Conservation (phyloP, 2,888 invertebrate species). For the Epirrita christyi region DNA sequence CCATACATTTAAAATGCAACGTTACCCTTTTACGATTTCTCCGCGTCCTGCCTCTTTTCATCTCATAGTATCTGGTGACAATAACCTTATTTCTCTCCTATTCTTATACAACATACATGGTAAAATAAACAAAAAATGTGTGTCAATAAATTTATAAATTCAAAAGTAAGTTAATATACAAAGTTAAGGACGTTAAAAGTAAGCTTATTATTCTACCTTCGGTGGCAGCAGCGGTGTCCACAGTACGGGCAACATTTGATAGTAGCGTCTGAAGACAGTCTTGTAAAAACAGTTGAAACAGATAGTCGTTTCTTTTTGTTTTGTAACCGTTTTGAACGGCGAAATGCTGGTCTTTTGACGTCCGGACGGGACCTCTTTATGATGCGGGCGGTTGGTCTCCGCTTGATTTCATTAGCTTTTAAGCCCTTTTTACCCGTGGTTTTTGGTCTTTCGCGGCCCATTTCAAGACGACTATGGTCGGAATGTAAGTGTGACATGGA, state of each 20-base stretch:
- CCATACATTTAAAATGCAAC: conserved; percentile 12
- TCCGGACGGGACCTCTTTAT: no score
- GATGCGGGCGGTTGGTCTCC: no score
- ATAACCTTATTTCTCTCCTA: conserved; percentile 22
- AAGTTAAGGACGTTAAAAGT: no score
- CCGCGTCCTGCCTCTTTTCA: conserved; percentile 8
- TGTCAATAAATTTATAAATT: conserved; percentile 4
- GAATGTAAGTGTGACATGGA: no score
- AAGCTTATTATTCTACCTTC: conserved; percentile 57
- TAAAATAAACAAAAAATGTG: conserved; percentile 5
- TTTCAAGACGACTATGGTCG: no score
- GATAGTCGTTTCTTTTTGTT: conserved; percentile 46
- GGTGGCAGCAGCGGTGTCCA: conserved; percentile 61
- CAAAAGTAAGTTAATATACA: no score
- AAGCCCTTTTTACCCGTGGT: no score
- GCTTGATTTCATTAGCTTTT: no score
- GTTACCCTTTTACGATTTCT: conserved; percentile 12
- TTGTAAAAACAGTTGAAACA: conserved; percentile 52
- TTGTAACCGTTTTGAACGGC: conserved; percentile 37
- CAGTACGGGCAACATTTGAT: conserved; percentile 52
- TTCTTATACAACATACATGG: conserved; percentile 6
- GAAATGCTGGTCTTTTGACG: conserved; percentile 7
- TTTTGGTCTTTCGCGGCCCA: no score
- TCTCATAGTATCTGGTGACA: conserved; percentile 29
- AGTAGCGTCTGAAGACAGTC: conserved; percentile 44